Conservation (phyloP, 2,797 vertebrate species). For the Gymnopithys bicolor region DNA sequence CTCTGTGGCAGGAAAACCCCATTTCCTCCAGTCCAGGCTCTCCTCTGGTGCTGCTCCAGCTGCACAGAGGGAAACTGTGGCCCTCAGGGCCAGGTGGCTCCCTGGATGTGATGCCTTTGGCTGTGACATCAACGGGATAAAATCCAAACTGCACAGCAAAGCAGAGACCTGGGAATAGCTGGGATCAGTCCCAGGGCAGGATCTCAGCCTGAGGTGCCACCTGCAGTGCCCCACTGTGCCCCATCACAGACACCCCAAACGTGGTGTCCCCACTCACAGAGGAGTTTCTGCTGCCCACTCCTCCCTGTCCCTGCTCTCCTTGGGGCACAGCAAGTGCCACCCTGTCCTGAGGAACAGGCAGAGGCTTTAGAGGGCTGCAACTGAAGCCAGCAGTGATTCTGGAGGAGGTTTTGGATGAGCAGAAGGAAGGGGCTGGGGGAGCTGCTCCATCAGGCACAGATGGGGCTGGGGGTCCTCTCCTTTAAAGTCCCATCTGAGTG, state of each 20-base stretch:
- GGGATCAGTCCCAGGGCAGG: not conserved
- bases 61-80: accelerated
- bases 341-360: not conserved
- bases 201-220: not conserved
- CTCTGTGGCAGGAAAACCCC: not conserved
- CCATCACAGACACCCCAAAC: no score
- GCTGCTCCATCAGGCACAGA: not conserved
- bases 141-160: accelerated
- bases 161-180: not conserved
- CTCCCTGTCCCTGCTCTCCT: not conserved
- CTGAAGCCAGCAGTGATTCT: not conserved
- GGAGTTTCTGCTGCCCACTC: not conserved
- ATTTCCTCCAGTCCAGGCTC: not conserved
- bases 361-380: not conserved
- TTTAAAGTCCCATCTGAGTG: not conserved
- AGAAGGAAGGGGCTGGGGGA: not conserved
- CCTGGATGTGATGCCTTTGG: not conserved
- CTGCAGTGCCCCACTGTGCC: not conserved
- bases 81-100: not conserved
- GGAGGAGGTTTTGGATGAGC: not conserved
- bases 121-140: accelerated
- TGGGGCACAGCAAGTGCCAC: not conserved
- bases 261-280: accelerated
- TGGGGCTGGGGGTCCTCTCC: not conserved
- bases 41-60: not conserved